These are phyloP conservation scores for Paralichthys olivaceus DNA, from an alignment of 2,113 vertebrate species.

Conservation along the genomic window DNA sequence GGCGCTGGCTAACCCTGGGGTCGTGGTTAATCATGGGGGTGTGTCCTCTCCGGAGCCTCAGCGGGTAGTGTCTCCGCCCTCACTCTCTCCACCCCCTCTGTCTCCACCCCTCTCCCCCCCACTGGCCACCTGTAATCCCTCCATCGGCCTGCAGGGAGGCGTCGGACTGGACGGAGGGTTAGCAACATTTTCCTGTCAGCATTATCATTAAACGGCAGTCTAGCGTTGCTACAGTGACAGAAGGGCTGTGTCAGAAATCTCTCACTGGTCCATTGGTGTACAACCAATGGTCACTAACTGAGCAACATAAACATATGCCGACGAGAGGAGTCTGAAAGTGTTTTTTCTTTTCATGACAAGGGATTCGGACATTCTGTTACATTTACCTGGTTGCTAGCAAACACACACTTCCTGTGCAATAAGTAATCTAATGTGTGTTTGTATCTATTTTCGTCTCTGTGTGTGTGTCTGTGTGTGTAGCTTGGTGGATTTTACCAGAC, in stretches of 20 bases:
- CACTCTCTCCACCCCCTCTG: conserved; percentile 81
- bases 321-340: no score
- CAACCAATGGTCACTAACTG: no score
- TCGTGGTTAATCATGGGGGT: conserved; percentile 89
- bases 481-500: conserved; percentile 97
- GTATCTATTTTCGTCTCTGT: no score
- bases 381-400: no score
- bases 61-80: conserved; percentile 80
- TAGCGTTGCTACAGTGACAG: not conserved
- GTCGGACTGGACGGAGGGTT: conserved; percentile 90
- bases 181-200: conserved; percentile 30
- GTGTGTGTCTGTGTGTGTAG: conserved; percentile 77
- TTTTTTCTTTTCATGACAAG: no score
- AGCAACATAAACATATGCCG: no score
- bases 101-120: conserved; percentile 85
- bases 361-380: no score
- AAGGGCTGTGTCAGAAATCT: no score
- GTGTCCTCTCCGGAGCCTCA: conserved; percentile 78
- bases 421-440: conserved; percentile 23
- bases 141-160: conserved; percentile 86
- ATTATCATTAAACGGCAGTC: not conserved
- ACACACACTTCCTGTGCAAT: not conserved
- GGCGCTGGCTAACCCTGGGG: conserved; percentile 88
- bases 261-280: no score
- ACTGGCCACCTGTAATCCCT: conserved; percentile 85